Evolutionary conservation across 2,888 invertebrate species (phyloP).

Genomic region (Drosophila falleni): DNA sequence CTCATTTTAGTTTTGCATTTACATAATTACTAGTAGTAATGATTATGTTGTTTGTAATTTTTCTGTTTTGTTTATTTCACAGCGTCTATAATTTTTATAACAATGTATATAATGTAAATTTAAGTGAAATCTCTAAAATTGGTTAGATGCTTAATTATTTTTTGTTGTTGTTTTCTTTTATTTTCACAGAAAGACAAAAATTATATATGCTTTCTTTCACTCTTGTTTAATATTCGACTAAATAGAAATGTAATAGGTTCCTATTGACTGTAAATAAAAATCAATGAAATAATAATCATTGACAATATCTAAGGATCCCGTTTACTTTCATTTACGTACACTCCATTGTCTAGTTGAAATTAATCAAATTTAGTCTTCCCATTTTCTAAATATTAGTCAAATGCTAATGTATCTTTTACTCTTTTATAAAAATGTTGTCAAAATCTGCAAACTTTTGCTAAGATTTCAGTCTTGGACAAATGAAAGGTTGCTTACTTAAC

Average conservation of each 20-base stretch:
- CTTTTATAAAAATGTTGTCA: background rate
- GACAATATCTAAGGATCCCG: conserved; percentile 18
- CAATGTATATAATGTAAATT: conserved; percentile 67
- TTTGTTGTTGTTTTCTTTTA: conserved; percentile 20
- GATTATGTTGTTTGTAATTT: conserved; percentile 52
- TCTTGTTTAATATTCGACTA: conserved; percentile 20
- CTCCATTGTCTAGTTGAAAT: conserved; percentile 5
- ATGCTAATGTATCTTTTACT: background rate
- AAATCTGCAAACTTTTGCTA: conserved; percentile 3
- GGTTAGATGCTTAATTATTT: conserved; percentile 52
- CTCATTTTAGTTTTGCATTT: conserved; percentile 69
- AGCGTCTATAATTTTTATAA: conserved; percentile 73
- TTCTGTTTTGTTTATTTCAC: conserved; percentile 69
- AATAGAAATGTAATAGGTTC: conserved; percentile 12
- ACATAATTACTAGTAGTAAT: conserved; percentile 44
- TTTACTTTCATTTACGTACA: conserved; percentile 9
- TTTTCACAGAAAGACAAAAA: conserved; percentile 35
- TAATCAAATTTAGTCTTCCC: conserved; percentile 3
- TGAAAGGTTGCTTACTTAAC: background rate
- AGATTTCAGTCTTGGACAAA: conserved; percentile 17
- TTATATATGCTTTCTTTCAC: conserved; percentile 23
- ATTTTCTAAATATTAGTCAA: background rate
- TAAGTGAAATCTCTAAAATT: conserved; percentile 56
- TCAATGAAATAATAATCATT: conserved; percentile 9
- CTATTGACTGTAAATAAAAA: conserved; percentile 4